phyloP scores from a whole-genome alignment of 2,797 vertebrate genomes.

The Lophura swinhoii region DNA sequence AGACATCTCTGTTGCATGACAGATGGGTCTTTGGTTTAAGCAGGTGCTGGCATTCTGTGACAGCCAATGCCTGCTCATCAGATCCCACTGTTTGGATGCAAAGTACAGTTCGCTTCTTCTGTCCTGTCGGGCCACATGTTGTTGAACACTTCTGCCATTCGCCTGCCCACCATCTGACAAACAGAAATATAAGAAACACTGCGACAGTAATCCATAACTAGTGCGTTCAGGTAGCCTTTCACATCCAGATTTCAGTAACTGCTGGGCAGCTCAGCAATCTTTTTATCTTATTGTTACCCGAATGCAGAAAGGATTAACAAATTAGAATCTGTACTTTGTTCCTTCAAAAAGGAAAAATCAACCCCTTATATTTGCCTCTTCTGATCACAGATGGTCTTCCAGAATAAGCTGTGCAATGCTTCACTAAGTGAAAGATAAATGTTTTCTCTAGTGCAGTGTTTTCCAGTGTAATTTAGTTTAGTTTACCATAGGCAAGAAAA shows the following conservation, averaged over 20 bases:
- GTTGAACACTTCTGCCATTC: constrained; percentile 94
- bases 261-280: background rate
- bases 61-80: constrained; percentile 91
- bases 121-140: constrained; percentile 88
- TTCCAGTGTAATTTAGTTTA: background rate
- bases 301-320: background rate
- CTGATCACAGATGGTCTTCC: background rate
- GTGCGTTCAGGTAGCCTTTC: background rate
- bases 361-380: rapidly evolving
- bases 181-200: background rate
- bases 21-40: constrained; percentile 90
- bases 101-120: constrained; percentile 89
- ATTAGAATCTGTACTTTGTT: background rate
- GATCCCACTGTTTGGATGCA: constrained; percentile 90
- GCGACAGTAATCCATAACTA: background rate
- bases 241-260: background rate
- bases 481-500: background rate
- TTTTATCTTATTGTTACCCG: background rate
- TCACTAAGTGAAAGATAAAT: background rate
- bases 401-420: rapidly evolving
- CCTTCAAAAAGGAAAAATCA: rapidly evolving
- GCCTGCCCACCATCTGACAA: constrained; percentile 94
- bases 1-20: constrained; percentile 91
- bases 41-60: constrained; percentile 88
- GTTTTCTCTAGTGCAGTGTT: background rate